These are phyloP conservation scores for Brachypteracias leptosomus DNA, from an alignment of 2,113 vertebrate species.

Conservation along the genomic window DNA sequence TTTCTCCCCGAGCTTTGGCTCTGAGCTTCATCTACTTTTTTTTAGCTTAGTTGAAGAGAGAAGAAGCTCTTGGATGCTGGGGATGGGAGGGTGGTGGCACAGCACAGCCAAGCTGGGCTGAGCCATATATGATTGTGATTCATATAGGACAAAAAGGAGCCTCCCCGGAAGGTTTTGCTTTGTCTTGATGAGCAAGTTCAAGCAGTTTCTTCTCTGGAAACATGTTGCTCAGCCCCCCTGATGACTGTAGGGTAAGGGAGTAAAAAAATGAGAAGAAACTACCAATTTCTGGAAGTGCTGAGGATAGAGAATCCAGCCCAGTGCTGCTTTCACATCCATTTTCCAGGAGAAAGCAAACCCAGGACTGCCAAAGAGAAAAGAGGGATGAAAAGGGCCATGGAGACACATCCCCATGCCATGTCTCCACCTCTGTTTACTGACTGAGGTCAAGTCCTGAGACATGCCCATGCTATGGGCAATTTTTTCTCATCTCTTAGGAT, in stretches of 20 bases:
- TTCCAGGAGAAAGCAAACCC: background rate
- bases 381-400: background rate
- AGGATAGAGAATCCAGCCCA: accelerated
- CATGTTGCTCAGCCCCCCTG: accelerated
- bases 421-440: background rate
- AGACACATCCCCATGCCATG: accelerated
- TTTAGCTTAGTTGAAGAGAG: background rate
- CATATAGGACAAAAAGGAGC: background rate
- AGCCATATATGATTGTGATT: accelerated
- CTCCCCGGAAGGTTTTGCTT: background rate
- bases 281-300: background rate
- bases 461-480: background rate
- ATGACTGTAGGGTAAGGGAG: background rate
- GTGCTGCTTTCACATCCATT: accelerated
- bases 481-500: background rate
- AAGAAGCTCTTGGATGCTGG: background rate
- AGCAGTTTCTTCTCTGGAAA: background rate
- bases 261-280: background rate
- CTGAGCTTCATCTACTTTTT: background rate
- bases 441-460: background rate
- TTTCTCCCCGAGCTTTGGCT: background rate
- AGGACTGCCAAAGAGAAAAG: background rate
- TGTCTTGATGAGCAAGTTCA: background rate
- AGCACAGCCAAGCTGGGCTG: accelerated
- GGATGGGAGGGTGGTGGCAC: background rate